Conservation (phyloP, 2,888 invertebrate genomes). For the Tachina grossa region DNA sequence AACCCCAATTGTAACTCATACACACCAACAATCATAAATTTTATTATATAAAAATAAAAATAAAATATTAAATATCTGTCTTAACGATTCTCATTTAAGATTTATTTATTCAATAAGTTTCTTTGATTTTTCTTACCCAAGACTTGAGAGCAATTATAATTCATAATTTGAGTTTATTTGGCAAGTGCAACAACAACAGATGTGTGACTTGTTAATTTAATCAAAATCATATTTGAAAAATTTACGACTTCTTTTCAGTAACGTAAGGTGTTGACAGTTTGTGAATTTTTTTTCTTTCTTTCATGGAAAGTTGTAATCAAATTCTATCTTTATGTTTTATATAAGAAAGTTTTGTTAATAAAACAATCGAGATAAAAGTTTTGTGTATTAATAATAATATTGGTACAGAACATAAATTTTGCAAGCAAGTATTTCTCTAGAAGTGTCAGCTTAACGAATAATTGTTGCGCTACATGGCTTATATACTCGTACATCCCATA, state of each 20-base stretch:
- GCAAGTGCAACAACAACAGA: slow-evolving; percentile 9
- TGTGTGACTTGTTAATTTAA: slow-evolving; percentile 21
- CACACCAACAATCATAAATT: slow-evolving; percentile 51
- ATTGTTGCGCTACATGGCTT: too few species aligned
- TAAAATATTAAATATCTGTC: slow-evolving; percentile 3
- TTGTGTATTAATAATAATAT: neutral
- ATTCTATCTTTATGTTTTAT: slow-evolving; percentile 16
- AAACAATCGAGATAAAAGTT: neutral
- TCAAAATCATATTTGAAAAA: slow-evolving; percentile 25
- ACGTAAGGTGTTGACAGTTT: slow-evolving; percentile 49
- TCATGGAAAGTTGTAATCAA: slow-evolving; percentile 29
- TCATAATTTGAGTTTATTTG: slow-evolving; percentile 26
- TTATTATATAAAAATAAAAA: slow-evolving; percentile 41
- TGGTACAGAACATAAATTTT: too few species aligned
- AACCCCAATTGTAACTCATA: slow-evolving; percentile 8
- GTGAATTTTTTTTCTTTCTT: neutral
- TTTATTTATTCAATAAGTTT: slow-evolving; percentile 31
- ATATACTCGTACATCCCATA: too few species aligned
- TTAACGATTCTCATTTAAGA: neutral
- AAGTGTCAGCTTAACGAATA: too few species aligned
- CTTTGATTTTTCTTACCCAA: slow-evolving; percentile 19
- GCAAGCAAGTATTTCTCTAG: too few species aligned
- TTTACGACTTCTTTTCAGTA: slow-evolving; percentile 4
- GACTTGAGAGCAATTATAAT: slow-evolving; percentile 41
- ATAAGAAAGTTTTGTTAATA: neutral